Percentiles rank a stretch among this genome's conserved stretches.
These are phyloP conservation scores for Deroptyus accipitrinus DNA, from an alignment of 2,113 vertebrate genomes.

Conservation along the genomic window DNA sequence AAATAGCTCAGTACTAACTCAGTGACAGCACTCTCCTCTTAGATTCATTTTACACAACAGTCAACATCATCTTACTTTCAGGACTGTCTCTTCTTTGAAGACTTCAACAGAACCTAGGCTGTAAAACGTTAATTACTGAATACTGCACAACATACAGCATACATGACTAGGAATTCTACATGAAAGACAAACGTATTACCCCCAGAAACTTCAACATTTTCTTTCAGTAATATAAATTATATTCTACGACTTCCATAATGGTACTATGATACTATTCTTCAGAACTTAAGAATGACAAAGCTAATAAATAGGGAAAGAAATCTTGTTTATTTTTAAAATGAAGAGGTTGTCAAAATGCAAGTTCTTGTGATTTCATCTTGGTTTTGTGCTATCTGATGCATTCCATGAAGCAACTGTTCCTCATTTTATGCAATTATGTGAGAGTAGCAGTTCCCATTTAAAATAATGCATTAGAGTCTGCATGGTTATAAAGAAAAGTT, in stretches of 20 bases:
- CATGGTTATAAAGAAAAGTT: neutral
- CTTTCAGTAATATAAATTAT: neutral
- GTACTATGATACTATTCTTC: neutral
- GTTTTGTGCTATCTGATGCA: neutral
- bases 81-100: neutral
- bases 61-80: neutral
- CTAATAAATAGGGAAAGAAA: neutral
- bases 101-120: neutral
- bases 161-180: neutral
- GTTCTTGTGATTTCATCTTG: neutral
- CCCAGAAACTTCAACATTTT: neutral
- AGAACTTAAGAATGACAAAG: neutral
- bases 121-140: neutral
- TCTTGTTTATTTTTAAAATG: neutral
- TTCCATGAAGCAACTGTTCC: conserved; percentile 19
- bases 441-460: neutral
- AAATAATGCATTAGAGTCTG: neutral
- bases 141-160: neutral
- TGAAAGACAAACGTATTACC: neutral
- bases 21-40: neutral
- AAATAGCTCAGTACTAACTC: neutral
- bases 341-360: neutral
- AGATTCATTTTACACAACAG: neutral
- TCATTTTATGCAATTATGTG: neutral
- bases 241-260: neutral